These are phyloP conservation scores for Idaea dimidiata DNA, from an alignment of 2,888 invertebrate genomes.

Conservation along the genomic window DNA sequence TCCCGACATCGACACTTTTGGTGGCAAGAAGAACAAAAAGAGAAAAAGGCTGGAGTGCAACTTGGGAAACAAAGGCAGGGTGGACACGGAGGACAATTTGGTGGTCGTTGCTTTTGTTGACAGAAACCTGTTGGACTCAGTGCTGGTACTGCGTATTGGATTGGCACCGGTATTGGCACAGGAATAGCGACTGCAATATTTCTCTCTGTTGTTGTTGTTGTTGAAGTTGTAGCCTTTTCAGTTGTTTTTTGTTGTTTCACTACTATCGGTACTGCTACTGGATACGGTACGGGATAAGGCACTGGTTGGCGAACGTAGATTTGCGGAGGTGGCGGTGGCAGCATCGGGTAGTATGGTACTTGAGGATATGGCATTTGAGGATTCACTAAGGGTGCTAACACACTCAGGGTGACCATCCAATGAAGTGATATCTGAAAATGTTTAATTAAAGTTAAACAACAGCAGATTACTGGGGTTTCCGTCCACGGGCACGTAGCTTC, in stretches of 20 bases:
- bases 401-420: background rate
- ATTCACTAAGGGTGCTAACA: background rate
- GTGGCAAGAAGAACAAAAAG: conserved; percentile 66
- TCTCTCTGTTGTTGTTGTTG: conserved; percentile 9
- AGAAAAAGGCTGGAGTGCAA: conserved; percentile 65
- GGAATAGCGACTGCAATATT: conserved; percentile 9
- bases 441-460: background rate
- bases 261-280: background rate
- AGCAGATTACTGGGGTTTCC: background rate
- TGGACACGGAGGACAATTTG: conserved; percentile 58
- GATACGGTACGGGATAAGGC: conserved; percentile 10
- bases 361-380: conserved; percentile 15
- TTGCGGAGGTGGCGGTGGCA: conserved; percentile 15
- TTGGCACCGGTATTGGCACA: conserved; percentile 2
- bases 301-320: conserved; percentile 7
- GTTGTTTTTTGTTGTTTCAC: background rate
- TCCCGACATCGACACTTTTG: conserved; percentile 55
- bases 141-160: conserved; percentile 2
- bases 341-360: conserved; percentile 6
- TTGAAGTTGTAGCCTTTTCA: conserved; percentile 8
- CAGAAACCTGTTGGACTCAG: background rate
- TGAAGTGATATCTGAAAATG: background rate
- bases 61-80: conserved; percentile 59
- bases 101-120: background rate
- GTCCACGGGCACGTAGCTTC: background rate